Evolutionary conservation across 2,888 invertebrate genomes (phyloP).

Genomic region (Drosophila austrosaltans): DNA sequence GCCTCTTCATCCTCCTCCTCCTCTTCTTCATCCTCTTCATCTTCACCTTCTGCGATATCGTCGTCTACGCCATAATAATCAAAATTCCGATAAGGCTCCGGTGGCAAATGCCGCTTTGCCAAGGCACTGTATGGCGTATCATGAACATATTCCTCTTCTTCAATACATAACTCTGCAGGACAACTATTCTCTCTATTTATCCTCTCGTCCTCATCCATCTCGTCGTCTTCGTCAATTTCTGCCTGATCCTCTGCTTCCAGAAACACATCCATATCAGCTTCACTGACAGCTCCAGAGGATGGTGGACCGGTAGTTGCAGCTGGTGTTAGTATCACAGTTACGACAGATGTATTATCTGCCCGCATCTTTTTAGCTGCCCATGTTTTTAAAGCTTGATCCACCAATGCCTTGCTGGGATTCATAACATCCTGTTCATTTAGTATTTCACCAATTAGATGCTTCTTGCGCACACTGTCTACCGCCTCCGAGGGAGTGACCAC

Average conservation of each 20-base stretch:
- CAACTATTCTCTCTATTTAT: slow-evolving; percentile 59
- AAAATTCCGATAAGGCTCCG: slow-evolving; percentile 78
- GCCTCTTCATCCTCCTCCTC: slow-evolving; percentile 12
- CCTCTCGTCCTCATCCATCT: slow-evolving; percentile 31
- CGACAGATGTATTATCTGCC: slow-evolving; percentile 98
- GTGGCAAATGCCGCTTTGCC: slow-evolving; percentile 77
- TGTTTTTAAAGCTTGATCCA: slow-evolving; percentile 90
- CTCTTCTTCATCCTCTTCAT: slow-evolving; percentile 25
- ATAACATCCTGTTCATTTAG: slow-evolving; percentile 76
- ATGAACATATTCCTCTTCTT: slow-evolving; percentile 58
- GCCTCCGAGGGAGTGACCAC: slow-evolving; percentile 94
- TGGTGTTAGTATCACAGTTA: slow-evolving; percentile 88
- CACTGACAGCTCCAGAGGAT: slow-evolving; percentile 16
- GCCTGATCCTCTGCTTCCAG: slow-evolving; percentile 21
- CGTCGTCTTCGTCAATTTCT: neutral
- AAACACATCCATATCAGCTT: slow-evolving; percentile 36
- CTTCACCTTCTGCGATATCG: slow-evolving; percentile 42
- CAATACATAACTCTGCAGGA: slow-evolving; percentile 46
- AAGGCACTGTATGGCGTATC: slow-evolving; percentile 75
- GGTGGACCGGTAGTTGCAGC: slow-evolving; percentile 22
- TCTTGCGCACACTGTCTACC: slow-evolving; percentile 92
- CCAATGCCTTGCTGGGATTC: slow-evolving; percentile 96
- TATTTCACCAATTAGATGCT: slow-evolving; percentile 83
- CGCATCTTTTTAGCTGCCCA: slow-evolving; percentile 94
- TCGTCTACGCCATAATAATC: slow-evolving; percentile 73